A percentile compares a stretch with the other conserved stretches of the same genome.
These are phyloP conservation scores for Muntiacus reevesi DNA, from an alignment of 2,113 vertebrate genomes.

Conservation along the genomic window DNA sequence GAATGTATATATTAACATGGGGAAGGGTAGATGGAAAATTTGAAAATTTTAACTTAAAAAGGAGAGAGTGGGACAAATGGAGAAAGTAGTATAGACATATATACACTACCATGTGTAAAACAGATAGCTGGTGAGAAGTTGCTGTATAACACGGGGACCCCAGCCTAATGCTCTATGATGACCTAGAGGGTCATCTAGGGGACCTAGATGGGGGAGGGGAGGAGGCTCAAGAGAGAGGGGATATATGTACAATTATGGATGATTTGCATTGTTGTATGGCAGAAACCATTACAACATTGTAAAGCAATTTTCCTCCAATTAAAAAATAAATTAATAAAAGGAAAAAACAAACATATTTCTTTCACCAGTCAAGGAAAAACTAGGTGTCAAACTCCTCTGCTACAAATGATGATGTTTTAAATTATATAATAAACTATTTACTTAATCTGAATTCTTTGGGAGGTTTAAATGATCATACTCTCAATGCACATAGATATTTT, in stretches of 20 bases:
- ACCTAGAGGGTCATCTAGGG: no score
- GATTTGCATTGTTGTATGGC: background rate
- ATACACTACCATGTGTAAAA: no score
- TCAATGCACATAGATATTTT: conserved; percentile 26
- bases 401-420: background rate
- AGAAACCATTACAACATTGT: background rate
- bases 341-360: background rate
- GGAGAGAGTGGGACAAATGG: no score
- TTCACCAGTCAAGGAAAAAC: background rate
- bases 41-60: no score
- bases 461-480: background rate
- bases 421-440: background rate
- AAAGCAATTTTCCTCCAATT: background rate
- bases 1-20: no score
- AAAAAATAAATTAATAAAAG: background rate
- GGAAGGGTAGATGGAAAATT: no score
- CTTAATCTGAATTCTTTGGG: background rate
- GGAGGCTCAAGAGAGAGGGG: background rate
- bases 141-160: no score
- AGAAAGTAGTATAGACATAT: no score
- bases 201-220: background rate
- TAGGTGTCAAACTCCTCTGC: background rate
- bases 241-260: background rate
- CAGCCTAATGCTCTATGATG: no score
- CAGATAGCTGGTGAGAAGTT: no score